Base-by-base conservation (phyloP, 2,113 vertebrate genomes). In the Accipiter virgatus region DNA sequence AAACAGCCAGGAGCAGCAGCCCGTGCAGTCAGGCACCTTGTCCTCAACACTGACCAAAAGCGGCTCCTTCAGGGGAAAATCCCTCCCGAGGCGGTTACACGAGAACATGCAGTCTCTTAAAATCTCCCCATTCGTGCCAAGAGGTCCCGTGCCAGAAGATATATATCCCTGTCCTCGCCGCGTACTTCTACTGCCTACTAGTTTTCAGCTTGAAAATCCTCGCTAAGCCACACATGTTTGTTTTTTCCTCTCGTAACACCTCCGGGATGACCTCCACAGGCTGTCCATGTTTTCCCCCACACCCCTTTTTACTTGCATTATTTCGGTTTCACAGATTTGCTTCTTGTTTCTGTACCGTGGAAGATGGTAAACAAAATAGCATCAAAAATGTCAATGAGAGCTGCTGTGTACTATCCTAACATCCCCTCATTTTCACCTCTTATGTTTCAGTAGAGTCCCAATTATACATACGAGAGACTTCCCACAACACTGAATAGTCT, bases 81-180 rank as follows among this genome's bases (percentile, higher is more conserved):
- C 16, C 52, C 38, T 59, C 2, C 0, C 15, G 32, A 58, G 25
- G 11, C 4, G 10, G 10, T 10, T 50, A 43, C 16, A 47, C 0
- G 1, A 36, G n/a, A 59, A 25, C 23, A 20, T 1, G 2, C 0
- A 0, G 10, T 18, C 18, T 79, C 12, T 29, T 42, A 20, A 92
- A 27, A 15, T 21, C 47, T 43, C 34, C 62, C 12, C 1, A 8
- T n/a, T 74, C 38, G 31, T 27, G 13, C 36, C 26, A 59, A 74
- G 14, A 23, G 7, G 11, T 80, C n/a, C 21, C 32, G 29, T 1
- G 3, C 5, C 27, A 32, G 58, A 80, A 65, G 32, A 59, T 27
- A 38, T 47, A 4, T 11, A 47, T 12, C 5, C 11, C 31, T 15
- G 9, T 32, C 7, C 7, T 50, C 0, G 0, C 10, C 7, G 1